These are phyloP conservation scores for Byasa hedistus DNA, from an alignment of 2,888 invertebrate genomes.

Conservation along the genomic window DNA sequence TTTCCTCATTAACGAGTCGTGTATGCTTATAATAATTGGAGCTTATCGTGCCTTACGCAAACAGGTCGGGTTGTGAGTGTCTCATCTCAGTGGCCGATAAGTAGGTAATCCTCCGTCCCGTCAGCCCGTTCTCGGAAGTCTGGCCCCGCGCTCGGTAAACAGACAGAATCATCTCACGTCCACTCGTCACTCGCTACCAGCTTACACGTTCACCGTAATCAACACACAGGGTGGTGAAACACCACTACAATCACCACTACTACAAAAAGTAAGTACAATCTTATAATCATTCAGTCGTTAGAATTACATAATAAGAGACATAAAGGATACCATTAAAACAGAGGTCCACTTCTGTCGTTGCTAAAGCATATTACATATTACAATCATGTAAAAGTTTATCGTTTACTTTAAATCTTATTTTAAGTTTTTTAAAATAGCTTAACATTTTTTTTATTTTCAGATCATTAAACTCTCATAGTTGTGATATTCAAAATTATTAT, in stretches of 20 bases:
- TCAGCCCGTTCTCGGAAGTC: constrained; percentile 56
- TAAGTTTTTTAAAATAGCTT: no score
- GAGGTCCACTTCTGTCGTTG: no score
- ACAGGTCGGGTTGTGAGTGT: constrained; percentile 9
- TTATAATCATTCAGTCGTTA: no score
- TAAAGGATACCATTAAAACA: no score
- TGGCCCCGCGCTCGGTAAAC: constrained; percentile 51
- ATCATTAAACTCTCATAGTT: no score
- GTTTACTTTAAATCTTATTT: no score
- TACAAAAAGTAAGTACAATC: background rate
- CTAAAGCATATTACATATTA: no score
- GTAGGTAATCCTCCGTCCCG: constrained; percentile 39
- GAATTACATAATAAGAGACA: no score
- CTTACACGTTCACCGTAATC: constrained; percentile 72
- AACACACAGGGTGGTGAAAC: constrained; percentile 9
- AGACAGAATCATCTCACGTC: constrained; percentile 73
- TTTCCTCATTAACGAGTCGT: background rate
- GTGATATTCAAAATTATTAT: no score
- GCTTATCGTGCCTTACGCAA: constrained; percentile 13
- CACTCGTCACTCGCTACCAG: constrained; percentile 70
- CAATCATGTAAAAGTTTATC: no score
- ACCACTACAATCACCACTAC: background rate
- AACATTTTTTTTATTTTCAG: no score
- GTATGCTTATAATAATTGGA: background rate
- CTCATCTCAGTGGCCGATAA: constrained; percentile 20